Evolutionary conservation across 2,888 invertebrate species (phyloP).

Genomic region (Gortyna flavago): DNA sequence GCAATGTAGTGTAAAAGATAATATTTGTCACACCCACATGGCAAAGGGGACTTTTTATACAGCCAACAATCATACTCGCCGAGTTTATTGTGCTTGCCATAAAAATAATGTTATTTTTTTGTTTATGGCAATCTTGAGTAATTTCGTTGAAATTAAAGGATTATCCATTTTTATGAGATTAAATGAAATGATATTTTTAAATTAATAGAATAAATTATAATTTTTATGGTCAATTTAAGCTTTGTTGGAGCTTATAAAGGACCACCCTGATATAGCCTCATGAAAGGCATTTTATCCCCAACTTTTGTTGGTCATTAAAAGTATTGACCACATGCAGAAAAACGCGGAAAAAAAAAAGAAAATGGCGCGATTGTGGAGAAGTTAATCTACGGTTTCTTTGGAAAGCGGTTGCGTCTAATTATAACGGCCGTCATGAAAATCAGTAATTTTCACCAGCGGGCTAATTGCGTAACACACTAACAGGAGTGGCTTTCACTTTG

Average conservation of each 20-base stretch:
- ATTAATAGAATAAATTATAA: constrained; percentile 19
- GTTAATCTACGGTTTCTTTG: background rate
- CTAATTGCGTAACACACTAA: background rate
- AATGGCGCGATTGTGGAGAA: background rate
- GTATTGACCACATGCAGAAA: background rate
- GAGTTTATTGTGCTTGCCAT: constrained; percentile 42
- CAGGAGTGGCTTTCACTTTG: background rate
- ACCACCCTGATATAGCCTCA: background rate
- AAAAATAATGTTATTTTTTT: constrained; percentile 35
- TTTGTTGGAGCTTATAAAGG: background rate
- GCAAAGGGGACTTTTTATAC: constrained; percentile 54
- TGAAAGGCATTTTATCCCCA: background rate
- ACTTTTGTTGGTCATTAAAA: background rate
- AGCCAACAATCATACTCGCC: constrained; percentile 40
- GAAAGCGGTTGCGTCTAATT: background rate
- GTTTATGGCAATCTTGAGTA: constrained; percentile 16
- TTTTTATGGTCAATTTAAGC: constrained; percentile 9
- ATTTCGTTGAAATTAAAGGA: constrained; percentile 24
- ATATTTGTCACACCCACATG: constrained; percentile 70
- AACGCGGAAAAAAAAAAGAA: constrained; percentile 7
- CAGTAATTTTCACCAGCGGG: background rate
- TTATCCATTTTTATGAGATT: constrained; percentile 7
- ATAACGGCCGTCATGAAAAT: background rate
- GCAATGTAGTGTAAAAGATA: constrained; percentile 66
- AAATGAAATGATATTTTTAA: constrained; percentile 7